phyloP scores from a whole-genome alignment of 2,797 vertebrate genomes.

The Tolypeutes matacus region DNA sequence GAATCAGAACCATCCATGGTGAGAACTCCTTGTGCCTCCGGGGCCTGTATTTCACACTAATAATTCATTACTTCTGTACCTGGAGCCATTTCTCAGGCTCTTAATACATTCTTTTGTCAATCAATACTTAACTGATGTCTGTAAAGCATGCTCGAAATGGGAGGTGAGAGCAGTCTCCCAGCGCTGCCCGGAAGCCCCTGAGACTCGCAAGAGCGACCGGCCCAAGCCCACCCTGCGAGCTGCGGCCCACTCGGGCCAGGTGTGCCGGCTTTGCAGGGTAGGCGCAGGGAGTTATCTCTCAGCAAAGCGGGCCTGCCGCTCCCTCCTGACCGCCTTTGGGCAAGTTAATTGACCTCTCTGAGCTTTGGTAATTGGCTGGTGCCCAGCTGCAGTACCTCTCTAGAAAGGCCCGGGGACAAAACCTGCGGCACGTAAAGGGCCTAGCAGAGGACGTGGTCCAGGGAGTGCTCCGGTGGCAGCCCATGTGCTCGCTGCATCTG shows the following conservation, averaged over 20 bases:
- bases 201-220: rapidly evolving
- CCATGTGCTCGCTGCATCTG: too few species aligned
- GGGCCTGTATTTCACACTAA: neutral
- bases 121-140: neutral
- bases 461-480: too few species aligned
- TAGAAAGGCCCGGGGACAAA: too few species aligned
- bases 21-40: neutral
- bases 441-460: rapidly evolving
- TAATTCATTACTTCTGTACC: neutral
- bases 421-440: too few species aligned
- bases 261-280: rapidly evolving
- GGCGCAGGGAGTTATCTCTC: rapidly evolving
- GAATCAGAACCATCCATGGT: rapidly evolving
- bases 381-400: rapidly evolving
- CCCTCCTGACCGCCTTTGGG: rapidly evolving
- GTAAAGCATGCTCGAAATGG: rapidly evolving
- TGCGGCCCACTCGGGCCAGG: rapidly evolving
- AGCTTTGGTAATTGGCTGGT: too few species aligned
- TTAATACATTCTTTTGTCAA: neutral
- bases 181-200: rapidly evolving
- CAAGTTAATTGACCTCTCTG: rapidly evolving
- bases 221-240: rapidly evolving
- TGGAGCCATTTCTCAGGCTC: neutral
- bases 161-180: rapidly evolving
- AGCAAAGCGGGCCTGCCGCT: rapidly evolving